phyloP scores from a whole-genome alignment of 2,797 vertebrate genomes.

The Halcyon badia region DNA sequence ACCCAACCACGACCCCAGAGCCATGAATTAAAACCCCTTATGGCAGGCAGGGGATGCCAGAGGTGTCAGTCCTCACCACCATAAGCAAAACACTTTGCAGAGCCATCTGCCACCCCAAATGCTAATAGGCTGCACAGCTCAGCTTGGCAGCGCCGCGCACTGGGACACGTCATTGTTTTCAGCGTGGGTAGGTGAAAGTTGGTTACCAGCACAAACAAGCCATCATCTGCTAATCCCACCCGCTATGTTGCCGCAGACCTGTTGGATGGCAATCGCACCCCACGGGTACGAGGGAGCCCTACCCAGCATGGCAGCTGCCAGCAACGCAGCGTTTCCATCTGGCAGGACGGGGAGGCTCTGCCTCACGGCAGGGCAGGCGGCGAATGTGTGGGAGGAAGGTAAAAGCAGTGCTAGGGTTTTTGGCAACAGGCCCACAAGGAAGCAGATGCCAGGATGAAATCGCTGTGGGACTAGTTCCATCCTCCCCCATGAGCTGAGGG shows the following conservation, averaged over 20 bases:
- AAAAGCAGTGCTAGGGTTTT: not conserved
- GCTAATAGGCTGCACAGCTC: not conserved
- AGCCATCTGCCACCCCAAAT: constrained; percentile 23
- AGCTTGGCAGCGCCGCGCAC: not conserved
- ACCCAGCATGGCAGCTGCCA: not conserved
- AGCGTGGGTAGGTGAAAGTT: not conserved
- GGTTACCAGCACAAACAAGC: not conserved
- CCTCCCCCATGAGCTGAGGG: not conserved
- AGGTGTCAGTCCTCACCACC: not conserved
- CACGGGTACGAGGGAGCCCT: not conserved
- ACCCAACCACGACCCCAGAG: not conserved
- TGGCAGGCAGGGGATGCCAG: not conserved
- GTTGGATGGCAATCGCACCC: not conserved
- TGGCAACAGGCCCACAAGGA: not conserved
- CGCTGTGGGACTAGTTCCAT: not conserved
- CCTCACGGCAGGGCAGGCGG: not conserved
- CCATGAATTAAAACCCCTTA: not conserved
- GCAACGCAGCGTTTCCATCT: not conserved
- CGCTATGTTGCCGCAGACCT: accelerated
- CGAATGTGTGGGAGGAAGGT: not conserved
- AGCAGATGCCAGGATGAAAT: not conserved
- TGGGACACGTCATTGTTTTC: not conserved
- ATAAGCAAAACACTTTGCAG: not conserved
- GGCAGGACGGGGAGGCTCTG: not conserved
- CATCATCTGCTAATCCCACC: not conserved